Base-by-base conservation (phyloP, 2,888 invertebrate species). In the Chelonus formosanus region DNA sequence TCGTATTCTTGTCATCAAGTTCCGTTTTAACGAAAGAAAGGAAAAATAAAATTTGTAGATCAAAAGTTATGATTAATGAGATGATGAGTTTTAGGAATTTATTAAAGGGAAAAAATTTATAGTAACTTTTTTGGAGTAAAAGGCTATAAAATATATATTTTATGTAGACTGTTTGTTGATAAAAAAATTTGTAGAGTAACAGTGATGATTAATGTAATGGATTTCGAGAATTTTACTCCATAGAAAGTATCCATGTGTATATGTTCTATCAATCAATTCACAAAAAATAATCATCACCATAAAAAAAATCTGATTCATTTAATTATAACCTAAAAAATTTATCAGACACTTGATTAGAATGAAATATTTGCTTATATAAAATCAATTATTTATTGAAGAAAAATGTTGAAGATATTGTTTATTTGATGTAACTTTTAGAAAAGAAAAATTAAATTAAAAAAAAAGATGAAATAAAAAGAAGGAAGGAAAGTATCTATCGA, bases 401-500 rank as follows among this genome's bases (percentile, higher is more conserved):
- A 20, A 20, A 20, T 20, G 1, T 20, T 20, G 1, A 20, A 20
- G 20, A 20, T 20, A 20, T 20, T 20, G 20, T 20, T 20, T 20
- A 20, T 20, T 20, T 20, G 20, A 20, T 20, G 20, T 20, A 20
- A 20, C 20, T 20, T 20, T 20, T 20, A 54, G 54, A 54, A 6
- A 43, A 10, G 36, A 43, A 50, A 50, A 60, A 40, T 50, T 36
- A 60, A 40, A 36, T 4, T 6, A 31, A 55, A 47, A 31, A 31
- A n/a, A 31, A 62, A 45, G 54, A 67, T 36, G 31, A 53, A 60
- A n/a, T 52, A 57, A 35, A 53, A 40, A 69, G 67, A 68, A 71
- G 72, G 74, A 77, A 73, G 77, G 75, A 76, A 76, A 73, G 72
- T 73, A 67, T 76, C 76, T 71, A 74, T 77, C 77, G 72, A 70